A percentile compares a stretch with the other conserved stretches of the same genome.
phyloP scores from a whole-genome alignment of 1,140 invertebrate species.

The Drosophila nebulosa region DNA sequence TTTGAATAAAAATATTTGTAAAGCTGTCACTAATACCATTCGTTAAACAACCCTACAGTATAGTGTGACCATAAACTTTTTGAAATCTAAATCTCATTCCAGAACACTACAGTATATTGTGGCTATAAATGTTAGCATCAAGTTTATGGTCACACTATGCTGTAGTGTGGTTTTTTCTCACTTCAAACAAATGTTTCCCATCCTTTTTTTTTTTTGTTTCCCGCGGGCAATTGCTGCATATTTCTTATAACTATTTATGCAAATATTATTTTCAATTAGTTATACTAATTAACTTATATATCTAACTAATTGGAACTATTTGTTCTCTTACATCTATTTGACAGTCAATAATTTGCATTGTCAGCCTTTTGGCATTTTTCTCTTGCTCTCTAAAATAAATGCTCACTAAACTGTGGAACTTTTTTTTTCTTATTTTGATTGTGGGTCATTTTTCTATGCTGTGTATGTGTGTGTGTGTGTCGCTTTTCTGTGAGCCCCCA shows the following conservation, averaged over 20 bases:
- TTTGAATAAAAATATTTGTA: too few relatives aligned
- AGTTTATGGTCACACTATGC: too few relatives aligned
- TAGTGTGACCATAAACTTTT: too few relatives aligned
- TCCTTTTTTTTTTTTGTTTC: too few relatives aligned
- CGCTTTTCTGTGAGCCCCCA: constrained; percentile 13
- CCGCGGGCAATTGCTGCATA: too few relatives aligned
- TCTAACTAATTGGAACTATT: neutral
- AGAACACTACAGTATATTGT: too few relatives aligned
- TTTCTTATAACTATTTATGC: neutral
- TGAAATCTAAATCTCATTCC: too few relatives aligned
- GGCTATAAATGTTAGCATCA: too few relatives aligned
- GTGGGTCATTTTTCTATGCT: constrained; percentile 44
- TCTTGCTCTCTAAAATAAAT: neutral
- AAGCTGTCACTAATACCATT: too few relatives aligned
- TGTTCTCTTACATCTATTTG: neutral
- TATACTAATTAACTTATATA: neutral
- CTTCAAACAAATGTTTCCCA: too few relatives aligned
- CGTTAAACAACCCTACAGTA: too few relatives aligned
- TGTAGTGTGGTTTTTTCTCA: too few relatives aligned
- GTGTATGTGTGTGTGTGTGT: neutral
- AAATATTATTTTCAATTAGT: neutral
- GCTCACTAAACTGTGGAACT: neutral
- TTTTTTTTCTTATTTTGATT: neutral
- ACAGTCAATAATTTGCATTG: neutral
- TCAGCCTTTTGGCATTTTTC: neutral